phyloP scores from a whole-genome alignment of 2,113 vertebrate species.

The Laticauda laticaudata region DNA sequence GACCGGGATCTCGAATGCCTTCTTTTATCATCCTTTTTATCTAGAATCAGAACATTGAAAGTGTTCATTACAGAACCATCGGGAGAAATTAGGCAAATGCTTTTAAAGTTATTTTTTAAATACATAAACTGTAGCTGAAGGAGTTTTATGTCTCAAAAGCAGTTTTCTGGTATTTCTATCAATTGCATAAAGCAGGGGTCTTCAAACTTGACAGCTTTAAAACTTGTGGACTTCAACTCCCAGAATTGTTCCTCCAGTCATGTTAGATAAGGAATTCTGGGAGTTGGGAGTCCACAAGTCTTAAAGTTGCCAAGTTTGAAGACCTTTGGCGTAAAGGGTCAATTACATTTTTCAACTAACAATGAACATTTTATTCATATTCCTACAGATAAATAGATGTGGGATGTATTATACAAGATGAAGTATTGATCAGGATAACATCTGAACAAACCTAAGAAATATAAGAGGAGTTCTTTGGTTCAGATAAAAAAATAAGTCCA shows the following conservation, averaged over 20 bases:
- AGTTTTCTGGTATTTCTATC: background rate
- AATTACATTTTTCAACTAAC: background rate
- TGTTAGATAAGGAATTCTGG: no score
- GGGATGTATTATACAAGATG: background rate
- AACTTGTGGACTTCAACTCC: no score
- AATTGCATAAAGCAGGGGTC: background rate
- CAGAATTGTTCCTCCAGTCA: no score
- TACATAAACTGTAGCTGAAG: background rate
- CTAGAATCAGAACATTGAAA: conserved; percentile 63
- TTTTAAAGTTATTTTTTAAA: background rate
- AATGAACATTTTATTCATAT: background rate
- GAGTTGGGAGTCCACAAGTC: no score
- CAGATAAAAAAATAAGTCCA: background rate
- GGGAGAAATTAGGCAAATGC: background rate
- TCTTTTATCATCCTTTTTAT: conserved; percentile 96
- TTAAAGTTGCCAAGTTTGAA: no score
- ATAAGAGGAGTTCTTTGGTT: background rate
- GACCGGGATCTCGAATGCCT: conserved; percentile 91
- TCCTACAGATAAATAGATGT: background rate
- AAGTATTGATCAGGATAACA: background rate
- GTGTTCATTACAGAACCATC: background rate
- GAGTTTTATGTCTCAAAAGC: background rate
- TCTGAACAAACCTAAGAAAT: background rate
- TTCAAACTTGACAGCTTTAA: no score
- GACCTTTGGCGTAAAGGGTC: background rate